Evolutionary conservation across 2,797 vertebrate species (phyloP), one percentile per base, ranked within the genome.

Genomic region (Neomorphus geoffroyi): DNA sequence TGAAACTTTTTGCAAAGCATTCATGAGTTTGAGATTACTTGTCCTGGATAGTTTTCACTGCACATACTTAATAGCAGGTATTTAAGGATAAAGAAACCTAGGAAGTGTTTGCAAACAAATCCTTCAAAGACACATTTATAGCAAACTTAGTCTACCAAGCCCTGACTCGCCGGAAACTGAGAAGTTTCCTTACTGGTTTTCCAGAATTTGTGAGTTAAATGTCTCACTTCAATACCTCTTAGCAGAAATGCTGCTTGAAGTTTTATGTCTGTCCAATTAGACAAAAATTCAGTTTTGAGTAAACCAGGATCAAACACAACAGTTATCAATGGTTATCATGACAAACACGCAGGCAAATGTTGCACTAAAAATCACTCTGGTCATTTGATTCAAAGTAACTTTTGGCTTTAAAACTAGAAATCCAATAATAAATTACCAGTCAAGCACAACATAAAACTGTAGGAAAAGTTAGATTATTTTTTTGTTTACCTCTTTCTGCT

Each of bases 401-500:
- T 85, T 26, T 61, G 23, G 21, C 27, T 78, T 83, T 66, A 74
- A 70, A 56, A 13, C 9, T 35, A 83, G 16, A 10, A 37, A 24
- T 51, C 18, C 6, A 65, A 7, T 10, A 56, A 30, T 57, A 60
- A 0, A 2, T 46, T 71, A 72, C 28, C 11, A 33, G 28, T 43
- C 14, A 66, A 64, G 27, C 14, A 30, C 19, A 57, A 80, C 2
- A 46, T 2, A 70, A 56, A 90, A 62, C 1, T 3, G 66, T 37
- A 1, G 13, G 43, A n/a, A 43, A 33, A 26, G 4, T 28, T 35
- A 12, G 2, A 21, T 16, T 18, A 24, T 10, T 61, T 51, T n/a
- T 75, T 78, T 65, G 13, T 74, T 96, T 97, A 98, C 98, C 97
- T 98, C 96, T 84, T 96, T 97, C 80, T 90, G 96, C 57, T 98